phyloP scores from a whole-genome alignment of 2,888 invertebrate species.

The Stenurella melanura region DNA sequence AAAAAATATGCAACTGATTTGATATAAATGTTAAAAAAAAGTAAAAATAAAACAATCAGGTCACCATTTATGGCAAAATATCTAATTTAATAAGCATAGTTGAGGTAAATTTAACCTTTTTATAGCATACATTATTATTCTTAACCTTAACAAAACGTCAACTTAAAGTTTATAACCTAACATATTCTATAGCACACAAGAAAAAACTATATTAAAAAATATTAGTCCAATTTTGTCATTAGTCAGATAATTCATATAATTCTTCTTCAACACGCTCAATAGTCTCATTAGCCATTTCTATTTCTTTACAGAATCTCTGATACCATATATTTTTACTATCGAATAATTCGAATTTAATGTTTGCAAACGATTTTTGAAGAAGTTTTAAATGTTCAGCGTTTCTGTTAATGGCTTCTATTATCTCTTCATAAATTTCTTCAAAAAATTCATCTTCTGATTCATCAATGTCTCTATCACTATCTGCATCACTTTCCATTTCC shows the following conservation, averaged over 20 bases:
- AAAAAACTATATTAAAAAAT: not conserved
- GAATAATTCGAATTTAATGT: constrained; percentile 13
- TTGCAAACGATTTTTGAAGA: constrained; percentile 23
- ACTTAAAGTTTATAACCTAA: not conserved
- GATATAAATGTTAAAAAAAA: constrained; percentile 12
- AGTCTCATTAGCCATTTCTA: constrained; percentile 25
- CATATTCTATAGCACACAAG: not conserved
- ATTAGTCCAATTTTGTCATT: constrained; percentile 1
- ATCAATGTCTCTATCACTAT: constrained; percentile 17
- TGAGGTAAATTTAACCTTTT: constrained; percentile 29
- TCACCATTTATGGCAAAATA: constrained; percentile 44
- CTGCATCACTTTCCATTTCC: constrained; percentile 12
- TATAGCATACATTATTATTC: constrained; percentile 9
- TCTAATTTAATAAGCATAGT: constrained; percentile 39
- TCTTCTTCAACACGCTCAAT: constrained; percentile 28
- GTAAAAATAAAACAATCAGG: constrained; percentile 40
- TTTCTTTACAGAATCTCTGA: constrained; percentile 28
- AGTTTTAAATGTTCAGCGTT: constrained; percentile 32
- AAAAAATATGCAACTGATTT: constrained; percentile 4
- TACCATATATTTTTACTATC: constrained; percentile 19
- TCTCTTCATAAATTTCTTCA: constrained; percentile 33
- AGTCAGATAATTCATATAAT: constrained; percentile 5
- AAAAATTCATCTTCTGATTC: constrained; percentile 34
- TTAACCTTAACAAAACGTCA: not conserved
- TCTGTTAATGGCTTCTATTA: constrained; percentile 29